Percentiles rank a stretch among this genome's conserved stretches.
These are phyloP conservation scores for Phylloscopus trochilus DNA, from an alignment of 2,113 vertebrate genomes.

Conservation along the genomic window DNA sequence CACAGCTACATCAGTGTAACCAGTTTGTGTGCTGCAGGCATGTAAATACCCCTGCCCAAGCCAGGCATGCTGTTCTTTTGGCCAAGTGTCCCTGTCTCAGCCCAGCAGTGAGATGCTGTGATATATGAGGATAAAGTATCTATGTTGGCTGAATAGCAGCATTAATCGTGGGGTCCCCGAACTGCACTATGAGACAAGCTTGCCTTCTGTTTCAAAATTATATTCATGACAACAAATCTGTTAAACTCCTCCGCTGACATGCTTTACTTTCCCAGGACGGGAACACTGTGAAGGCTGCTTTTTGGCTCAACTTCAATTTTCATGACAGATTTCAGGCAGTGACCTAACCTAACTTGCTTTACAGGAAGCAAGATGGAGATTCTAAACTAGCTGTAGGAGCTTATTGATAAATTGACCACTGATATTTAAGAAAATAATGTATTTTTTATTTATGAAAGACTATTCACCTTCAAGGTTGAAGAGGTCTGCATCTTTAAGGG, in stretches of 20 bases:
- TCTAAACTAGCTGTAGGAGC: not conserved
- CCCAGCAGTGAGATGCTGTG: not conserved
- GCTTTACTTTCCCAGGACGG: conserved; percentile 56
- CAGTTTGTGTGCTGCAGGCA: not conserved
- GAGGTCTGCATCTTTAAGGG: not conserved
- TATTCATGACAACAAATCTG: conserved; percentile 73
- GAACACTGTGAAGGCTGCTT: conserved; percentile 56
- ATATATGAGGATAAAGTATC: not conserved
- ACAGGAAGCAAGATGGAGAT: not conserved
- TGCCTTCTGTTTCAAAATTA: conserved; percentile 70
- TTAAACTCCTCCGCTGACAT: conserved; percentile 59
- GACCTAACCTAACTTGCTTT: not conserved
- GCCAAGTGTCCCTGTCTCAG: not conserved
- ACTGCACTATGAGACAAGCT: conserved; percentile 55
- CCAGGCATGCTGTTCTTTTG: not conserved
- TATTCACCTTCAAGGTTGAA: not conserved
- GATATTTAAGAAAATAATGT: not conserved
- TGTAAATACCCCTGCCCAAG: not conserved
- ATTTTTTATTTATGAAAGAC: not conserved
- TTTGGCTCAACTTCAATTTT: conserved; percentile 31
- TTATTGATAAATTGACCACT: not conserved
- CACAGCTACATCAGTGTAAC: not conserved
- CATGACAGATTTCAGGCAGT: conserved; percentile 1
- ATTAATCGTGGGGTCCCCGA: conserved; percentile 47
- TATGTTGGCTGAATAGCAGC: conserved; percentile 40